phyloP scores from a whole-genome alignment of 2,797 vertebrate genomes.

The Myotis pilosus region DNA sequence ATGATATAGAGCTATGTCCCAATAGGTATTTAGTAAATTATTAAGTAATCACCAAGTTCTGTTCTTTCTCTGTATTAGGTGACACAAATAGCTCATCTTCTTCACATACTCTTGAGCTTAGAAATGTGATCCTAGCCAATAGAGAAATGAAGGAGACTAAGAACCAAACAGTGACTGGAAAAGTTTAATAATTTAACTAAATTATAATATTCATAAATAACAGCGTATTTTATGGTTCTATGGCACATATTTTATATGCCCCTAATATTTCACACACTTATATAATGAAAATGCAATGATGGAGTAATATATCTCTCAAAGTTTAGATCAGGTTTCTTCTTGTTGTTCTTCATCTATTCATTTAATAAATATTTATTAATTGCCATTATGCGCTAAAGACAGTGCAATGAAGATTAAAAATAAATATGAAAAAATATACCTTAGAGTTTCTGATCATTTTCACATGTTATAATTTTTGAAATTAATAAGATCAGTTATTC shows the following conservation, averaged over 20 bases:
- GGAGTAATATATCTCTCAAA: not conserved
- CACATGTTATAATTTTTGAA: not conserved
- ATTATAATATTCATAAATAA: not conserved
- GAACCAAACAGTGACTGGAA: not conserved
- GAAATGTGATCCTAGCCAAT: not conserved
- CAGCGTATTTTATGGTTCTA: not conserved
- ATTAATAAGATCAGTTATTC: not conserved
- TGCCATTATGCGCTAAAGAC: not conserved
- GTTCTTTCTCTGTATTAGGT: not conserved
- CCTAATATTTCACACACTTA: not conserved
- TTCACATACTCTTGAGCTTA: not conserved
- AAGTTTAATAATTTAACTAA: not conserved
- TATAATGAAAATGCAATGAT: not conserved
- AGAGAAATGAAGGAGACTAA: not conserved
- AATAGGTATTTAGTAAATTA: not conserved
- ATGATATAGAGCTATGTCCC: not conserved
- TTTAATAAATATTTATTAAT: not conserved
- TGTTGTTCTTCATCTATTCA: not conserved
- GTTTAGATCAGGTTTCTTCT: not conserved
- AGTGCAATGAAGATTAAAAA: not conserved
- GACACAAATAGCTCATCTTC: not conserved
- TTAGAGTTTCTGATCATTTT: not conserved
- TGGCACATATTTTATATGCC: not conserved
- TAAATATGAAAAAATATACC: not conserved
- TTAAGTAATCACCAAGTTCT: not conserved